Evolutionary conservation across 2,797 vertebrate species (phyloP).

Genomic region (Oreochromis grahami): DNA sequence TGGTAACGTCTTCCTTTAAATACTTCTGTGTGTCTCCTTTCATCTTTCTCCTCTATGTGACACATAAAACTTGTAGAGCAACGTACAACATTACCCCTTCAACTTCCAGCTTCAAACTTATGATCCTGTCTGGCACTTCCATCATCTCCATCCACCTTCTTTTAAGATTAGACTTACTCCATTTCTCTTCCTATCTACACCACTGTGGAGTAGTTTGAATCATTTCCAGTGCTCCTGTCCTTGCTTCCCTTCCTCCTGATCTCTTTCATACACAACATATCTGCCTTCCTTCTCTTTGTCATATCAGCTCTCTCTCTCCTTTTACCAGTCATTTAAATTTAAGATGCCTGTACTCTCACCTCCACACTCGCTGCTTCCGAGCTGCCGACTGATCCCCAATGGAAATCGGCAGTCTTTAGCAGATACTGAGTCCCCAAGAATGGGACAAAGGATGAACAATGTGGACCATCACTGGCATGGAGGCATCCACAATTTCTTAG

Average conservation of each 20-base stretch:
- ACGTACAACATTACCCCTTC: background rate
- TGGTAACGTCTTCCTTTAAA: background rate
- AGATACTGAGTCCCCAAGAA: background rate
- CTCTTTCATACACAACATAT: background rate
- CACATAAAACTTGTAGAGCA: background rate
- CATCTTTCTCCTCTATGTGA: background rate
- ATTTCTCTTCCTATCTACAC: background rate
- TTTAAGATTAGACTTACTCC: background rate
- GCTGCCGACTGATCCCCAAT: background rate
- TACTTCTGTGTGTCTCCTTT: background rate
- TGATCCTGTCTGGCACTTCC: background rate
- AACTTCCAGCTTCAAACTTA: background rate
- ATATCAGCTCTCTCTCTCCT: background rate
- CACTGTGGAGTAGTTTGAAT: background rate
- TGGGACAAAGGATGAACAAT: background rate
- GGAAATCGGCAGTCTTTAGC: background rate
- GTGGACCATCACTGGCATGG: background rate
- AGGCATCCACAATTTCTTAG: background rate
- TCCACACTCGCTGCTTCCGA: background rate
- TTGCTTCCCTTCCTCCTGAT: background rate
- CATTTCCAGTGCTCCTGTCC: background rate
- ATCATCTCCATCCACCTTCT: background rate
- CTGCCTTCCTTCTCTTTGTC: background rate
- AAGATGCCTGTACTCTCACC: fast-evolving
- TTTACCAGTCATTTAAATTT: background rate